Base-by-base conservation (phyloP, 92 coral and sea anemone species). In the Porites evermanni region DNA sequence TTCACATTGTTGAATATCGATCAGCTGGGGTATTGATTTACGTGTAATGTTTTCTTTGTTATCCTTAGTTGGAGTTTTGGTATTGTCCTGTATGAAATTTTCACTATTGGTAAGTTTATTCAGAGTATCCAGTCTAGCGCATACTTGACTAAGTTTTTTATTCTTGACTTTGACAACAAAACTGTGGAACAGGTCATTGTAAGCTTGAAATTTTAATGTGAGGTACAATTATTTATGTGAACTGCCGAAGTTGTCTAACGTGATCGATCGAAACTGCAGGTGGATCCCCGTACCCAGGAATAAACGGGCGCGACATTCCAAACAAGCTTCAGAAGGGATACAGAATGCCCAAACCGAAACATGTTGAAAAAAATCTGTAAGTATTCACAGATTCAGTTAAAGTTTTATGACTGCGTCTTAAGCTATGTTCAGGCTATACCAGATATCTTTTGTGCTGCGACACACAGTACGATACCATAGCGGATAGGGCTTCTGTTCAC, bases 321-420 rank as follows among this genome's bases (percentile, higher is more conserved):
- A 59, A 87, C 44, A 24, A 73, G 26, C 79, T 93, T 18, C 91
- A 88, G 75, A 67, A 76, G 63, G 96, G 93, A 56, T 93, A 93
- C 87, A 81, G 96, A 68, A 93, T 93, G 96, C 92, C 93, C 17
- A 90, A 90, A 88, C 96, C 96, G 12, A 86, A 88, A 47, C 96
- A 93, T 71, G 87, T 93, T 44, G 96, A 93, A 68, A 75, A 85
- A 59, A 87, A 93, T 6, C 83, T 90, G 96, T 93, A 64, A 90
- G 93, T 66, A 64, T 16, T 53, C 61, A 56, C 13, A 11, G 4
- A 56, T 11, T 11, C 4, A 56, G 61, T 11, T 56, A 3, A 0
- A 56, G 61, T 56, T 56, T 14, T 8, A 9, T 10, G 16, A 1
- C 61, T 11, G 12, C 16, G 61, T 56, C 61, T 56, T 56, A 11